Base-by-base conservation (phyloP, 2,113 vertebrate species). In the Psephotus haematonotus region DNA sequence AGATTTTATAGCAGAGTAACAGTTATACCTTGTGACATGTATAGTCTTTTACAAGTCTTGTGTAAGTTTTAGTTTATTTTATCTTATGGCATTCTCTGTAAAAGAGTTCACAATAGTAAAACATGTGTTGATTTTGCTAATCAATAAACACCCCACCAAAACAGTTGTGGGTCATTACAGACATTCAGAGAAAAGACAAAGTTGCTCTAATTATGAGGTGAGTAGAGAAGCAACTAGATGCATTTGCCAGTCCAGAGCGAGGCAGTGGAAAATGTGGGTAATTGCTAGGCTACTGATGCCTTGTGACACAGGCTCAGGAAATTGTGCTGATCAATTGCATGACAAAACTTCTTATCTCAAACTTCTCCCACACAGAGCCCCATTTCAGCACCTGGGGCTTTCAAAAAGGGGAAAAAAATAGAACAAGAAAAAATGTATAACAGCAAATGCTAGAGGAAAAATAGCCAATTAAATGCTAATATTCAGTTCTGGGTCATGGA, bases 251-350 rank as follows among this genome's bases (percentile, higher is more conserved):
- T 31, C 63, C 75, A 20, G 39, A 68, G 49, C 5, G 23, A 92
- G 63, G 65, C 35, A 68, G 27, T 59, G 75, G 83, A 76, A 95
- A 82, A 65, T n/a, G 69, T 72, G 68, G 17, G 37, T 62, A 84
- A 92, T 90, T 90, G 85, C 90, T 88, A 91, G 65, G 72, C n/a
- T 95, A 70, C 90, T 93, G 43, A 46, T 91, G 39, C 79, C 80
- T 76, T 90, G n/a, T 78, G 81, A 65, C 86, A 95, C 41, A 37
- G 52, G 67, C 74, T 64, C 29, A 49, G 65, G 76, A 92, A 94
- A 96, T 43, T 77, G 39, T 89, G 55, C 64, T 78, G 74, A 96
- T 91, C 92, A 93, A 47, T 91, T 0, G 1, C 23, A 27, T 17
- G 29, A 93, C 46, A 63, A 71, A 89, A 81, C 64, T 81, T 94